Conservation (phyloP, 1,140 invertebrate species). For the Ceratosolen fusciceps region DNA sequence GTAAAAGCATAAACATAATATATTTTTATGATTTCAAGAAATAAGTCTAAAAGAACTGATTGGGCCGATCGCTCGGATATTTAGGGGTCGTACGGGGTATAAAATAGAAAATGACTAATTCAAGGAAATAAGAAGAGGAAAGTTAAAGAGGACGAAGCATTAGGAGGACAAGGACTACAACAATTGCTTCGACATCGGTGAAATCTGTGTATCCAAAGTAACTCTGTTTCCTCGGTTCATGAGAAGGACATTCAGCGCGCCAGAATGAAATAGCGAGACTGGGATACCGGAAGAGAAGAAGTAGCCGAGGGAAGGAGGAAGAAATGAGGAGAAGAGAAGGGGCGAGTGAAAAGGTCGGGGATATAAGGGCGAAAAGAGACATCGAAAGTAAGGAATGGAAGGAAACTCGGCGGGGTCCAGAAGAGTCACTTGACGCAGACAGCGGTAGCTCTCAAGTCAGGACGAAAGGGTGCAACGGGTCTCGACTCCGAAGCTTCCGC, state of each 20-base stretch:
- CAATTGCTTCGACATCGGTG: not conserved
- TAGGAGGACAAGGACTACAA: not conserved
- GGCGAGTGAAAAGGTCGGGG: not conserved
- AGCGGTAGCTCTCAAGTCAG: constrained; percentile 27
- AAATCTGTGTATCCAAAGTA: constrained; percentile 41
- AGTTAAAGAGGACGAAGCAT: constrained; percentile 21
- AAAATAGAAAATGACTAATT: constrained; percentile 35
- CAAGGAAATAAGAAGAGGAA: constrained; percentile 33
- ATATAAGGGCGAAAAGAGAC: constrained; percentile 20
- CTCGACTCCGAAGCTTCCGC: constrained; percentile 44
- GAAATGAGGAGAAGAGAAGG: constrained; percentile 31
- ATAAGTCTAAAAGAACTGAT: too few relatives aligned
- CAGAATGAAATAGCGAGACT: not conserved
- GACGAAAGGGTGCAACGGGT: constrained; percentile 47
- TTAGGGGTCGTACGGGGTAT: too few relatives aligned
- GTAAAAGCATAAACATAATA: too few relatives aligned
- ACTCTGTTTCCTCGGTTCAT: not conserved
- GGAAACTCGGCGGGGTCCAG: constrained; percentile 41
- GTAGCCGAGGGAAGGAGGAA: constrained; percentile 34
- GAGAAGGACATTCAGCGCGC: not conserved
- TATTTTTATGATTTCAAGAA: too few relatives aligned
- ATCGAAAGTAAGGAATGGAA: constrained; percentile 44
- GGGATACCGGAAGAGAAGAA: too few relatives aligned
- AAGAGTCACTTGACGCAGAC: constrained; percentile 61
- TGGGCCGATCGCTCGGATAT: too few relatives aligned